These are phyloP conservation scores for Paraescarpia echinospica DNA, from an alignment of 1,140 invertebrate species.

Conservation along the genomic window DNA sequence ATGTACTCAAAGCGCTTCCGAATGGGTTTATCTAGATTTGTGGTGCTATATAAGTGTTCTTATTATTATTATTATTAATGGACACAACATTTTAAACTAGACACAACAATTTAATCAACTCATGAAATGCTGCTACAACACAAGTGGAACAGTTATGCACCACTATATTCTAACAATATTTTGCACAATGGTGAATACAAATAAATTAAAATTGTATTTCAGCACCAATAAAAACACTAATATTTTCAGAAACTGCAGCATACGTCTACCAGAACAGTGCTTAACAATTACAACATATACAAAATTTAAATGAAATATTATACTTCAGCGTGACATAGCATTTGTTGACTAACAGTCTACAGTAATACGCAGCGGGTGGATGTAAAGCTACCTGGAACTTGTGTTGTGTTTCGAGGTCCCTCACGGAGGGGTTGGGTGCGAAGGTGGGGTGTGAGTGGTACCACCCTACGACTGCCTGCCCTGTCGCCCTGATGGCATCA, in stretches of 20 bases:
- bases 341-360: background rate
- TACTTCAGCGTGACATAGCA: background rate
- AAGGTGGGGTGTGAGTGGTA: conserved; percentile 94
- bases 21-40: no score
- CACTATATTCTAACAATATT: background rate
- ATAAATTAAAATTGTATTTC: background rate
- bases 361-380: background rate
- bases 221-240: background rate
- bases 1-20: no score
- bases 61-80: no score
- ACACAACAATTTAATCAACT: background rate
- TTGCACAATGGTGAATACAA: background rate
- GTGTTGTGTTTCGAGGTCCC: conserved; percentile 71
- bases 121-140: background rate
- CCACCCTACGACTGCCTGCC: conserved; percentile 81
- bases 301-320: background rate
- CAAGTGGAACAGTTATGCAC: background rate
- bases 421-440: conserved; percentile 81
- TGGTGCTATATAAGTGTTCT: no score
- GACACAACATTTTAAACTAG: background rate
- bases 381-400: conserved; percentile 53
- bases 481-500: conserved; percentile 59
- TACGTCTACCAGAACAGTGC: background rate
- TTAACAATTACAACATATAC: background rate
- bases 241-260: background rate